Evolutionary conservation across 2,113 vertebrate species (phyloP).

Genomic region (Platanista minor): DNA sequence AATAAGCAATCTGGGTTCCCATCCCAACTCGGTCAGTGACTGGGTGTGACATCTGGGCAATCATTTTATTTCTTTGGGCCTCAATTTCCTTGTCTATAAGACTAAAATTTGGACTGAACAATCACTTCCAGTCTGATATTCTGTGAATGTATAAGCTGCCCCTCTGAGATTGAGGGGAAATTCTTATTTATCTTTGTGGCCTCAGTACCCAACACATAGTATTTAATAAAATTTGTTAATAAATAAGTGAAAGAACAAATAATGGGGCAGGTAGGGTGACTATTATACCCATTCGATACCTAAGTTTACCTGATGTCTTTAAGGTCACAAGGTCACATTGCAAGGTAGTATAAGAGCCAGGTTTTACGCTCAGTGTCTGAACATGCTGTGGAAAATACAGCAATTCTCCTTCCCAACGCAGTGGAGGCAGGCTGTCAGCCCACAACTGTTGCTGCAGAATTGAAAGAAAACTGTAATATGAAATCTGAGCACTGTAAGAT

Average conservation of each 20-base stretch:
- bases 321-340: slow-evolving; percentile 12
- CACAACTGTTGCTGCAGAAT: background rate
- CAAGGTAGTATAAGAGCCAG: background rate
- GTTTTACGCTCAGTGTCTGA: background rate
- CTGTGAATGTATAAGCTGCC: background rate
- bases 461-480: slow-evolving; percentile 6
- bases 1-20: background rate
- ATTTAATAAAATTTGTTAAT: background rate
- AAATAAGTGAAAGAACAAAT: background rate
- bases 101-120: background rate
- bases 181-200: slow-evolving; percentile 3
- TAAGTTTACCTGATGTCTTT: background rate
- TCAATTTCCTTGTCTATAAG: background rate
- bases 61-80: background rate
- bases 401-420: background rate
- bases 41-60: background rate
- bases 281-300: background rate
- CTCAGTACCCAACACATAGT: background rate
- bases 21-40: background rate
- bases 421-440: slow-evolving; percentile 10
- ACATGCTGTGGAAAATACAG: background rate
- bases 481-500: background rate
- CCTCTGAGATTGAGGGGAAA: background rate
- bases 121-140: background rate
- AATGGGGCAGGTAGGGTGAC: background rate